A percentile compares a stretch with the other conserved stretches of the same genome.
Evolutionary conservation across 2,113 vertebrate genomes (phyloP).

Genomic region (Odocoileus hemionus): DNA sequence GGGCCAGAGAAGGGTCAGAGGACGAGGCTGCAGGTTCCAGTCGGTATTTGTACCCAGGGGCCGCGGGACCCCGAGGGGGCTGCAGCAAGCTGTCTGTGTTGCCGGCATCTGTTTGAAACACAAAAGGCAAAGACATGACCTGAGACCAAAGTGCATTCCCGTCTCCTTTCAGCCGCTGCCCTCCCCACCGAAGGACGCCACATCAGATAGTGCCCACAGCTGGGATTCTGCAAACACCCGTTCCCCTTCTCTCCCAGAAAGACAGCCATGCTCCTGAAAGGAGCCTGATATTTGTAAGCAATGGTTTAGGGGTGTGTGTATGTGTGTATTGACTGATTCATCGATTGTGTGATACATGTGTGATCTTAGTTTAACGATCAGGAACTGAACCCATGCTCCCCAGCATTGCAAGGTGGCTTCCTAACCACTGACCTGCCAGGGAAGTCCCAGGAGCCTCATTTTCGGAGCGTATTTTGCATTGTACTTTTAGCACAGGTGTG

Average conservation of each 20-base stretch:
- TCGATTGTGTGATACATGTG: neutral
- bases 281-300: neutral
- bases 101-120: constrained; percentile 17
- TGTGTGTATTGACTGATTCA: neutral
- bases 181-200: neutral
- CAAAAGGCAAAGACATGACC: neutral
- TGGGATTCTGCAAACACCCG: neutral
- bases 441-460: neutral
- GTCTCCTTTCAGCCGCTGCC: too few species aligned
- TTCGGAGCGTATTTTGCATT: neutral
- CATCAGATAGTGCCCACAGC: neutral
- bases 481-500: neutral
- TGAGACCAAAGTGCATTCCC: neutral
- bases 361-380: neutral
- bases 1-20: neutral
- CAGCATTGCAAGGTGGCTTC: neutral
- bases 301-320: neutral
- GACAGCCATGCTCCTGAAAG: neutral
- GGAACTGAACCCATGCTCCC: neutral
- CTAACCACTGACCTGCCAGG: neutral
- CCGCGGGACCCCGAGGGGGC: rapidly evolving
- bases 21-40: rapidly evolving
- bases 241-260: neutral
- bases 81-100: neutral
- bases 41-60: rapidly evolving